phyloP scores from a whole-genome alignment of 2,797 vertebrate genomes.

The Gila robusta region DNA sequence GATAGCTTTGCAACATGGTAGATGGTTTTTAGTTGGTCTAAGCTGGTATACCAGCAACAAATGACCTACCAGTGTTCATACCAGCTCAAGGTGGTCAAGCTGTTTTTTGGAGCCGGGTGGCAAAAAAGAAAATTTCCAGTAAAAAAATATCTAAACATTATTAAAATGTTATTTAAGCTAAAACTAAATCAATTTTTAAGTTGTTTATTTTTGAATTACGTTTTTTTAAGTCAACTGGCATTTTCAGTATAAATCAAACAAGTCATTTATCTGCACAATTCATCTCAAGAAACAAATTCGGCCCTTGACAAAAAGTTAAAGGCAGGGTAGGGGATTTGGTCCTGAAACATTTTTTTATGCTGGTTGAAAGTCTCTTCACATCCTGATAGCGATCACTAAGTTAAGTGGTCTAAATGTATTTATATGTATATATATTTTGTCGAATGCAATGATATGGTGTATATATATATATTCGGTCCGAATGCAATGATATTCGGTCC shows the following conservation, averaged over 20 bases:
- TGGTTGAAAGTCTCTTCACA: background rate
- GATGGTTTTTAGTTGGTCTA: background rate
- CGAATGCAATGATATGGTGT: no score
- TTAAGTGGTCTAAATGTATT: no score
- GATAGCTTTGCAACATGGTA: constrained; percentile 5
- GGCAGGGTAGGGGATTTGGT: background rate
- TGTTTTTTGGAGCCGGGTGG: no score
- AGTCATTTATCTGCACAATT: background rate
- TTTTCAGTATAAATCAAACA: background rate
- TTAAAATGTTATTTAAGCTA: no score
- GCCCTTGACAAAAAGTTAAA: background rate
- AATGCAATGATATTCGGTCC: no score
- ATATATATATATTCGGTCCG: no score
- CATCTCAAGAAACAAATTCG: background rate
- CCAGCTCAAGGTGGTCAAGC: background rate
- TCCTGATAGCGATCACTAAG: no score
- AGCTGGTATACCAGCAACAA: background rate
- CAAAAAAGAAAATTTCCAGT: no score
- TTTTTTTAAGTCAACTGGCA: background rate
- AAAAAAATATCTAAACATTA: no score
- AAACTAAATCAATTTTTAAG: no score
- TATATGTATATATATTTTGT: no score
- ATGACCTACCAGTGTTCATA: background rate
- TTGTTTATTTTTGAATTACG: no score
- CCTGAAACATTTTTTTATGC: background rate